Evolutionary conservation across 2,797 vertebrate species (phyloP).

Genomic region (Melanotaenia boesemani): DNA sequence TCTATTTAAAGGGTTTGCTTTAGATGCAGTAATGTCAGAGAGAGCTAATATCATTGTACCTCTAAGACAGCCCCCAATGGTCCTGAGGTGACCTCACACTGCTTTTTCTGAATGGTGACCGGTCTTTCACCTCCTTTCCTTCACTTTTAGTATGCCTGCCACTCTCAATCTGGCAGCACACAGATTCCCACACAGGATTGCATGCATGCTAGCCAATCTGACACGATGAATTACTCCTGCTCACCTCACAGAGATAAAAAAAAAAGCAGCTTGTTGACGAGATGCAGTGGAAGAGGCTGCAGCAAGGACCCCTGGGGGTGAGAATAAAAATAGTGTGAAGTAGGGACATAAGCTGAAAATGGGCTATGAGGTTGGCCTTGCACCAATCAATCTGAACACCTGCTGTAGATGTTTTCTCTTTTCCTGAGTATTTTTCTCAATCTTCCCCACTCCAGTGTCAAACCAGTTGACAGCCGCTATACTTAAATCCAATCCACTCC

Average conservation of each 20-base stretch:
- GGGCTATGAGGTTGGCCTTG: slow-evolving; percentile 29
- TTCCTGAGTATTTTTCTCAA: slow-evolving; percentile 8
- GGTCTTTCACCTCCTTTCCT: slow-evolving; percentile 12
- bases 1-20: slow-evolving; percentile 35
- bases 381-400: slow-evolving; percentile 26
- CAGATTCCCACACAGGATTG: slow-evolving; percentile 28
- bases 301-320: slow-evolving; percentile 21
- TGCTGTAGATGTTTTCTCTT: slow-evolving; percentile 25
- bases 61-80: background rate
- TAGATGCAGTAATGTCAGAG: slow-evolving; percentile 17
- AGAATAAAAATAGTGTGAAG: slow-evolving; percentile 24
- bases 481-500: slow-evolving; percentile 38
- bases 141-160: slow-evolving; percentile 7
- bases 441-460: background rate
- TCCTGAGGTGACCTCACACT: background rate
- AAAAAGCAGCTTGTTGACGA: slow-evolving; percentile 30
- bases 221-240: slow-evolving; percentile 41
- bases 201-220: slow-evolving; percentile 22
- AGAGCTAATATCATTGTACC: slow-evolving; percentile 6
- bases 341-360: slow-evolving; percentile 26
- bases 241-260: slow-evolving; percentile 31
- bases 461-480: slow-evolving; percentile 13
- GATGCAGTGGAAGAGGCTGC: slow-evolving; percentile 23
- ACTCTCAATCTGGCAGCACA: slow-evolving; percentile 34
- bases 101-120: slow-evolving; percentile 15